phyloP scores from a whole-genome alignment of 2,888 invertebrate species.

The Cinara cedri region DNA sequence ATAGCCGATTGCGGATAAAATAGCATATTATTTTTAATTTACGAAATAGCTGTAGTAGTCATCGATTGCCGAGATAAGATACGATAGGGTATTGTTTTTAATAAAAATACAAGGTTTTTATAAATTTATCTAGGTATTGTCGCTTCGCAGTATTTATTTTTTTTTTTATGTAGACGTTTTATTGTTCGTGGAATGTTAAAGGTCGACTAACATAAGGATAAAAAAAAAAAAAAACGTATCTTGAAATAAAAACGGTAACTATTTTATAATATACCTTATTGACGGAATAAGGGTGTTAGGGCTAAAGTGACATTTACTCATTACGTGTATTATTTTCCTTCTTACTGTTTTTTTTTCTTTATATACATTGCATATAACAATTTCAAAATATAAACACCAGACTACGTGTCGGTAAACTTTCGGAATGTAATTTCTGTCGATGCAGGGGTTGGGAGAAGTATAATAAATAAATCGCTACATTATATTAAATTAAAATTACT shows the following conservation, averaged over 20 bases:
- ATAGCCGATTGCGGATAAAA: background rate
- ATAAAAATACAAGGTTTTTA: background rate
- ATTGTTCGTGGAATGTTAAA: background rate
- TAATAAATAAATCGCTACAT: background rate
- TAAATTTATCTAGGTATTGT: background rate
- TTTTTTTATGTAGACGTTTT: background rate
- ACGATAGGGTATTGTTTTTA: background rate
- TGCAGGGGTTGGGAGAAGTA: too few relatives aligned
- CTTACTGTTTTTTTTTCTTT: too few relatives aligned
- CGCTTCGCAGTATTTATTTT: background rate
- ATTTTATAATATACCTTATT: background rate
- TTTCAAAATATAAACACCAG: background rate
- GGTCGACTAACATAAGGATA: background rate
- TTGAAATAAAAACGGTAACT: conserved; percentile 15
- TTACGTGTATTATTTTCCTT: background rate
- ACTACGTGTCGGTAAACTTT: background rate
- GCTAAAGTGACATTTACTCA: conserved; percentile 13
- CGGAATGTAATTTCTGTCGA: background rate
- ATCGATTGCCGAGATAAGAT: background rate
- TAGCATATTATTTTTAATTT: background rate
- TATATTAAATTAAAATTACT: background rate
- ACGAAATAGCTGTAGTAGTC: conserved; percentile 7
- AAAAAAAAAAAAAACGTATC: background rate
- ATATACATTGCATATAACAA: background rate
- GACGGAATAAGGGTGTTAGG: background rate